A percentile compares a stretch with the other conserved stretches of the same genome.
Evolutionary conservation across 2,113 vertebrate species (phyloP).

Genomic region (Eolophus roseicapilla): DNA sequence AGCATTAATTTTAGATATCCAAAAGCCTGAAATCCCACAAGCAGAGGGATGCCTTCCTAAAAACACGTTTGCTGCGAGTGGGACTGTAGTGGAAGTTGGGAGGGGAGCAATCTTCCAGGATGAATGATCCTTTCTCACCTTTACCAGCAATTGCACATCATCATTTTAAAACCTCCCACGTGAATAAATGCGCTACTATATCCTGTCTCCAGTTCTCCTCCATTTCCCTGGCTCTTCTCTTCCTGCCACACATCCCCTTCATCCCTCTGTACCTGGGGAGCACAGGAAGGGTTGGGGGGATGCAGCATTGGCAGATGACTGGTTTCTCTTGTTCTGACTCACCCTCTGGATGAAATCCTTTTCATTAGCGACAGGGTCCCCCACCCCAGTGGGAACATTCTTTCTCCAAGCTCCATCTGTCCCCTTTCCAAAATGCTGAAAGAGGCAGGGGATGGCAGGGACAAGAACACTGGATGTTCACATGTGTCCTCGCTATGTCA

Average conservation of each 20-base stretch:
- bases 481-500: not conserved
- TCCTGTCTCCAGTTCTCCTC: not conserved
- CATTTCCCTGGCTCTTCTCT: accelerated
- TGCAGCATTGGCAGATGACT: accelerated
- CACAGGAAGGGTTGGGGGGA: not conserved
- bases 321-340: not conserved
- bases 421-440: not conserved
- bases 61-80: accelerated
- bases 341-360: not conserved
- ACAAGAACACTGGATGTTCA: not conserved
- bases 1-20: not conserved
- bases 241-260: not conserved
- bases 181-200: not conserved
- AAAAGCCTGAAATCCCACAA: not conserved
- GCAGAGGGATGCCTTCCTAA: not conserved
- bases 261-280: accelerated
- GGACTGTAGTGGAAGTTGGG: not conserved
- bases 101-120: not conserved
- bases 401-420: not conserved
- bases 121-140: not conserved
- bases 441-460: not conserved
- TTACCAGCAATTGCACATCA: not conserved
- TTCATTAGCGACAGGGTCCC: not conserved
- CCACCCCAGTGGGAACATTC: not conserved
- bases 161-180: not conserved